A percentile compares a stretch with the other conserved stretches of the same genome.
phyloP scores from a whole-genome alignment of 2,888 invertebrate genomes.

The Chloroclysta siterata region DNA sequence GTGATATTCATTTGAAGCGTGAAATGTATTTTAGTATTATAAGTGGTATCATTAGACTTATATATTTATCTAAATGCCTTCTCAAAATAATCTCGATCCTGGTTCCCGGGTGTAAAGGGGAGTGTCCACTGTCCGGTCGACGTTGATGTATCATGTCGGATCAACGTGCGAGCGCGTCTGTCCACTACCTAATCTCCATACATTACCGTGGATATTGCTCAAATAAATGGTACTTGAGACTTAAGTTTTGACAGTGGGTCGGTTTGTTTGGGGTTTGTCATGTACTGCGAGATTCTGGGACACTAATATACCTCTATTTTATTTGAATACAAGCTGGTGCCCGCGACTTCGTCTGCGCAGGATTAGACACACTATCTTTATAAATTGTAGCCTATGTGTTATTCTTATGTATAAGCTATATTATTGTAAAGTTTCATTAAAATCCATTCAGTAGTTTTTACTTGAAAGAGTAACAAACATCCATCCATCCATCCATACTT shows the following conservation, averaged over 20 bases:
- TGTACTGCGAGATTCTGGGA: slow-evolving; percentile 1
- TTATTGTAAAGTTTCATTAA: no score
- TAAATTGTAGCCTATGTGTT: no score
- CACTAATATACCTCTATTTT: neutral
- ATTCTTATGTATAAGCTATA: no score
- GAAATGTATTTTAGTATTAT: no score
- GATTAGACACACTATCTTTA: no score
- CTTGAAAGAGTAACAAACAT: no score
- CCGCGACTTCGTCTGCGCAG: no score
- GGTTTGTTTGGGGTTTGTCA: slow-evolving; percentile 24
- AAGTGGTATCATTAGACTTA: no score
- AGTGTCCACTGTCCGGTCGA: slow-evolving; percentile 78
- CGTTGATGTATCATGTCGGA: slow-evolving; percentile 85
- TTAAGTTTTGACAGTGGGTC: slow-evolving; percentile 69
- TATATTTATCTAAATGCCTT: slow-evolving; percentile 26
- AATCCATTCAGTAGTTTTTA: no score
- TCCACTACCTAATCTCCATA: slow-evolving; percentile 84
- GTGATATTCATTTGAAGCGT: no score
- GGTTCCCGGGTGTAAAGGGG: slow-evolving; percentile 57
- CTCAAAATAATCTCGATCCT: slow-evolving; percentile 46
- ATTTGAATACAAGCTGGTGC: no score
- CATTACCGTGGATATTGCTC: slow-evolving; percentile 80
- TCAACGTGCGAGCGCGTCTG: slow-evolving; percentile 79
- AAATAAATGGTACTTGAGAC: slow-evolving; percentile 81
- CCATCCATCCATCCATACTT: no score